Base-by-base conservation (phyloP, 2,888 invertebrate genomes). In the Melieria picta region DNA sequence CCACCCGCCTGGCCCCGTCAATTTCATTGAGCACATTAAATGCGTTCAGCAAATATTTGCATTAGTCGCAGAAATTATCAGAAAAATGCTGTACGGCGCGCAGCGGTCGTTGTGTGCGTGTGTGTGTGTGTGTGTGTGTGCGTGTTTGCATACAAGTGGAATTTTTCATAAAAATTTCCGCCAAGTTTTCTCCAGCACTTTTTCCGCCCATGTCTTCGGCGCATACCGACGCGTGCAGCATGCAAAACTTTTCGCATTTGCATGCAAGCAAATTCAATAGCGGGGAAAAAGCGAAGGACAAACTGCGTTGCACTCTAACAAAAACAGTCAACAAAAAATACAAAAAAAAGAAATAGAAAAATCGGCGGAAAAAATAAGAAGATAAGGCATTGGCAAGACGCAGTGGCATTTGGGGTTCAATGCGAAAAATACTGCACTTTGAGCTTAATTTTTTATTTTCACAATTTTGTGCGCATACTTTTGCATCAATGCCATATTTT, bases 11-110 rank as follows among this genome's bases (percentile, higher is more conserved):
- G 52, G 7, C 42, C 43, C 48, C 48, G 6, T 16, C 13, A 7
- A n/a, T 55, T 56, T 56, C 42, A 6, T 46, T 69, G 47, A 48
- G 62, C 69, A n/a, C 52, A 69, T 63, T 69, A 69, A 69, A 69
- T 63, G 46, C 56, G 60, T 50, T 63, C 56, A 10, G 56, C 69
- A 69, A 69, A 69, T 69, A 69, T 69, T 67, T 69, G 56, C 69
- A 69, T 69, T 69, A 69, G 61, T 69, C 56, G 56, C 47, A 47
- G 56, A 69, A 69, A 69, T 63, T 69, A 63, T 69, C 63, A 63
- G 56, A 46, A 69, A 63, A 63, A 69, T 63, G 56, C 56, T 69
- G 63, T 62, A 69, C 42, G 63, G 50, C 30, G 30, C 30, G 30
- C 30, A 30, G 30, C 30, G 30, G 30, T 30, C 30, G 30, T 30